Evolutionary conservation across 2,113 vertebrate genomes (phyloP), one percentile per base, ranked within the genome.

Genomic region (Indicator indicator): DNA sequence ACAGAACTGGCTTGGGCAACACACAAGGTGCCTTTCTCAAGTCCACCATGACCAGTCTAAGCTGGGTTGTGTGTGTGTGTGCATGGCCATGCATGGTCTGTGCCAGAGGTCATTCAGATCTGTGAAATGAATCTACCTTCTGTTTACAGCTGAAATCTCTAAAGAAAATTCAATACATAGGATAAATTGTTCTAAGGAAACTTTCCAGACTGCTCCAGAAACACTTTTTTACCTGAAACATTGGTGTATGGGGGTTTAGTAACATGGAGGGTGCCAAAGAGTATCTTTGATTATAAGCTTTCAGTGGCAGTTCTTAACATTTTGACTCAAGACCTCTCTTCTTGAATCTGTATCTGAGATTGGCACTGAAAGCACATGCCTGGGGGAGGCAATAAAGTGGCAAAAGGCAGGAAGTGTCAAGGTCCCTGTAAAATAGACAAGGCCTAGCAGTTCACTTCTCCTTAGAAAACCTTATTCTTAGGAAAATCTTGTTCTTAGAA

Each of bases 21-120:
- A 72, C 21, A 65, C 12, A 16, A 28, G 28, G 7, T 56, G 42
- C 9, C 6, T 68, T 93, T 68, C 59, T 84, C 24, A 81, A 52
- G 60, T 38, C 21, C 40, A 44, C 16, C 19, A 13, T 21, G 20
- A n/a, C 38, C 46, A 83, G 10, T 11, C 17, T 27, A 42, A 73
- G 54, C n/a, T 2, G 9, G 21, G 14, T 10, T 38, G 13, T n/a
- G 27, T 0, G 0, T 0, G 0, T 15, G 30, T 58, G 20, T 56
- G 32, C 16, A 32, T 3, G 33, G 44, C 3, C 12, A 12, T 0
- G 1, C 10, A 11, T 40, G 12, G 10, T 21, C 68, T 73, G 28
- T 10, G 38, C 9, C 33, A 78, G 33, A 62, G 38, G 28, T 12
- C 14, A n/a, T 62, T 69, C 55, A 52, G 13, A 32, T 26, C 8